These are phyloP conservation scores for Orientallactaga bullata DNA, from an alignment of 2,113 vertebrate genomes.

Conservation along the genomic window DNA sequence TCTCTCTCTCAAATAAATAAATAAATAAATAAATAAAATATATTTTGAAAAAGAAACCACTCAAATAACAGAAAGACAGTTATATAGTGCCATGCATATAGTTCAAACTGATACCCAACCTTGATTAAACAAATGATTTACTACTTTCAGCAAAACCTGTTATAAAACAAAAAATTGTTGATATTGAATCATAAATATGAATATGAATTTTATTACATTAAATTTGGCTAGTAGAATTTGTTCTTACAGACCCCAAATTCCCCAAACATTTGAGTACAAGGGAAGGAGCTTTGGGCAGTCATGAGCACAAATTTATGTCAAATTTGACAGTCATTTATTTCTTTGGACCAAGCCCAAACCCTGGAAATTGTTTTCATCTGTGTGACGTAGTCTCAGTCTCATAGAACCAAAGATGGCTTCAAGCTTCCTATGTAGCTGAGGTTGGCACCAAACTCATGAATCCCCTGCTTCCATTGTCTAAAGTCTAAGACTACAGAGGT, in stretches of 20 bases:
- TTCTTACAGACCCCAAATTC: background rate
- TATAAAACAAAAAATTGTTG: slow-evolving; percentile 36
- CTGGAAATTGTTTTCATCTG: background rate
- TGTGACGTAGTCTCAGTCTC: no score
- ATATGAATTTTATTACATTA: background rate
- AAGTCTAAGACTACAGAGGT: background rate
- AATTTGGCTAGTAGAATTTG: background rate
- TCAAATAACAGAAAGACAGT: background rate
- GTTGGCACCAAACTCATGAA: no score
- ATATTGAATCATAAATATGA: slow-evolving; percentile 31
- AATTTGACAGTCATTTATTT: background rate
- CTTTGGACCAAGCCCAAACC: background rate
- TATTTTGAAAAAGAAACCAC: slow-evolving; percentile 8
- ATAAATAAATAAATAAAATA: no score
- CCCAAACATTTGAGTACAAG: background rate
- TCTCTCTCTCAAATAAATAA: no score
- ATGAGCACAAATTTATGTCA: background rate
- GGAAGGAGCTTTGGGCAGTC: background rate
- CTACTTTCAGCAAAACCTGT: background rate
- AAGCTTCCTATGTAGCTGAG: no score
- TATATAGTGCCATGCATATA: background rate
- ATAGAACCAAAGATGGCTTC: no score
- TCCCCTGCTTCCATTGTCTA: background rate
- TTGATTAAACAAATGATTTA: slow-evolving; percentile 21
- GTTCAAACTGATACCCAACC: slow-evolving; percentile 9